A percentile compares a stretch with the other conserved stretches of the same genome.
Conservation (phyloP, 2,888 invertebrate species). For the Diloba caeruleocephala region DNA sequence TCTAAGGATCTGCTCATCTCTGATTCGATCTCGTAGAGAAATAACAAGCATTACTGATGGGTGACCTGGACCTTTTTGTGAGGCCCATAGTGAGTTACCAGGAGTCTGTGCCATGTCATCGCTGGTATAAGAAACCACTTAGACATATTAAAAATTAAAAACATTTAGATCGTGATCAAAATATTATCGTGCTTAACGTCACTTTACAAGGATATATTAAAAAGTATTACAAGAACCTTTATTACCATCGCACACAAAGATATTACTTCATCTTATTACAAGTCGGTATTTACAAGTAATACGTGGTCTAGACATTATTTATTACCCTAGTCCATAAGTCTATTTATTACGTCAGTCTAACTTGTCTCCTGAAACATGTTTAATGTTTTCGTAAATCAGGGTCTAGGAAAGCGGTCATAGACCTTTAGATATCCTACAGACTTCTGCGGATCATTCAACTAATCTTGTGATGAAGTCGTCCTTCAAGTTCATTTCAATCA, state of each 20-base stretch:
- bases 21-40: no score
- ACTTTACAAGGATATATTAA: conserved; percentile 17
- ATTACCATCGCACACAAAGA: conserved; percentile 13
- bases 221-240: conserved; percentile 15
- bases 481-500: no score
- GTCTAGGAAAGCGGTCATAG: conserved; percentile 9
- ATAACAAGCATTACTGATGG: no score
- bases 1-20: no score
- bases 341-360: conserved; percentile 29
- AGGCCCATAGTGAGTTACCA: no score
- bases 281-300: conserved; percentile 36
- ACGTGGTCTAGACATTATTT: conserved; percentile 40
- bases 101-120: no score
- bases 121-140: no score
- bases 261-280: conserved; percentile 36
- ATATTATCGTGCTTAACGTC: neutral
- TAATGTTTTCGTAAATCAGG: conserved; percentile 42
- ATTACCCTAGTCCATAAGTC: conserved; percentile 25
- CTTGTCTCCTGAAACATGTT: conserved; percentile 28
- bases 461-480: no score
- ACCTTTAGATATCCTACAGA: conserved; percentile 15
- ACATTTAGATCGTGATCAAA: no score
- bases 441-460: no score
- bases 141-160: no score
- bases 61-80: no score